Evolutionary conservation across 2,113 vertebrate species (phyloP).

Genomic region (Ptyas mucosa): DNA sequence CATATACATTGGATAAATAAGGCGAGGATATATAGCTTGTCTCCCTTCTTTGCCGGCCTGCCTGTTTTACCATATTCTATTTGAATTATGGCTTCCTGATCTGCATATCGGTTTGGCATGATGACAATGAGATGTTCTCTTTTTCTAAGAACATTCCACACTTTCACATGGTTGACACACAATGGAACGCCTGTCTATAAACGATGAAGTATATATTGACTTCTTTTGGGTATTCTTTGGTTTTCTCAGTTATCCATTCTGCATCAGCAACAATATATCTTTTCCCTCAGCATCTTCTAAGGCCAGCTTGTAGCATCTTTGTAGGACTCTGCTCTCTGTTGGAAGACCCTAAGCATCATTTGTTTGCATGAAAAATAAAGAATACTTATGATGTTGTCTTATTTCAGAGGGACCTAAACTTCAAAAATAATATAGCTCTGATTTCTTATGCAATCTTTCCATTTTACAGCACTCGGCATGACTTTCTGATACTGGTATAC

Average conservation of each 20-base stretch:
- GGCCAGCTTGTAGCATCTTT: not conserved
- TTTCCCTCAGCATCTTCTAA: not conserved
- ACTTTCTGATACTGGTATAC: conserved; percentile 44
- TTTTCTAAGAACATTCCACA: not conserved
- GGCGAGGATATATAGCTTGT: not conserved
- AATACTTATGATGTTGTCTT: not conserved
- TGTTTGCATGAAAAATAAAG: not conserved
- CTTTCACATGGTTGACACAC: not conserved
- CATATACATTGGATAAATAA: not conserved
- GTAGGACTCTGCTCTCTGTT: not conserved
- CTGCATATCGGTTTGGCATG: not conserved
- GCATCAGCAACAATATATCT: not conserved
- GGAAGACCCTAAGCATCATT: not conserved
- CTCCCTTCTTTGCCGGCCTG: not conserved
- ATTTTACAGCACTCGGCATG: conserved; percentile 39
- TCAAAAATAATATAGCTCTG: not conserved
- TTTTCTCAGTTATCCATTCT: not conserved
- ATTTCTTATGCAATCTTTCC: conserved; percentile 30
- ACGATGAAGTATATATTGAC: not conserved
- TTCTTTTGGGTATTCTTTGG: not conserved
- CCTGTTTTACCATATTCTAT: not conserved
- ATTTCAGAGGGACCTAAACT: not conserved
- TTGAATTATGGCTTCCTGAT: not conserved
- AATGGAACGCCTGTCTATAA: not conserved
- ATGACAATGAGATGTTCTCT: not conserved